Evolutionary conservation across 2,888 invertebrate species (phyloP), one percentile per base, ranked within the genome.

Genomic region (Mythimna pallens): DNA sequence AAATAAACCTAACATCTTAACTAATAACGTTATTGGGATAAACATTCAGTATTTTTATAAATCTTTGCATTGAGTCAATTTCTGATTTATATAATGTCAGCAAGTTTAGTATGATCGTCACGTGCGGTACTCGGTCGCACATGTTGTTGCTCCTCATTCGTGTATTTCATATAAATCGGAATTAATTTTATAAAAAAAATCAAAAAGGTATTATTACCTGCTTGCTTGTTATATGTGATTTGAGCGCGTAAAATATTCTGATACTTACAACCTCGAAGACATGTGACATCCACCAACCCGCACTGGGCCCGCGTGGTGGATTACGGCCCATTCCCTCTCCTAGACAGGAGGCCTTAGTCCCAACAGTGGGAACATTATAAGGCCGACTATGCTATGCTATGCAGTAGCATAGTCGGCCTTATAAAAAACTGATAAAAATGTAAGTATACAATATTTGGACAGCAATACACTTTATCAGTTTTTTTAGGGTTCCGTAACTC

Each of bases 161-260:
- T 57, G 30, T 55, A 57, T 71, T 47, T 40, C 36, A 71, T 78
- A 30, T 70, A 25, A 59, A 71, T 40, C 20, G 54, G 7, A 14
- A 71, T 78, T 71, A 12, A 59, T 47, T 43, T 47, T 20, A 20
- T 12, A 50, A 62, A 30, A 55, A 59, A 72, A 61, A 36, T 22
- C 22, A 52, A n/a, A 52, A 52, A 52, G 25, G 5, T 54, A 36
- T 22, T 10, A 54, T 63, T 25, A 54, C 62, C 69, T 61, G 54
- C 54, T 52, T 52, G 50, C 50, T 36, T 59, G 1, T 12, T 65
- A 17, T n/a, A 43, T n/a, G 8, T 61, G 20, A 62, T 61, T 76
- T 54, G 6, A 54, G 12, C 10, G 66, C 8, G 43, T 30, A 22
- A 58, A 65, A 30, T 30, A 20, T 40, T 40, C 30, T 10, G 17